A percentile compares a stretch with the other conserved stretches of the same genome.
Evolutionary conservation across 2,113 vertebrate species (phyloP).

Genomic region (Elanus axillaris): DNA sequence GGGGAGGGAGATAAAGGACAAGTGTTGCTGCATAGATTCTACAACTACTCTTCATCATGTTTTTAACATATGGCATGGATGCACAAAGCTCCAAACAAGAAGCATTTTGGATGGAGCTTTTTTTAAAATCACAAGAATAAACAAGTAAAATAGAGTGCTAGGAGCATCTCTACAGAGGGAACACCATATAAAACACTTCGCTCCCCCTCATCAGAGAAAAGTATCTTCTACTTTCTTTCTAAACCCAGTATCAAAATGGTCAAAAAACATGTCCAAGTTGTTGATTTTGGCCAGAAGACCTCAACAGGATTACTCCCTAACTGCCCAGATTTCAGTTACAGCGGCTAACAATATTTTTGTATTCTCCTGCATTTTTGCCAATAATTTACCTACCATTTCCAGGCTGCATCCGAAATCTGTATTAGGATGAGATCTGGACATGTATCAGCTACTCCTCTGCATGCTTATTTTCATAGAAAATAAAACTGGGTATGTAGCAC

Average conservation of each 20-base stretch:
- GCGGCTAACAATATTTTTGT: not conserved
- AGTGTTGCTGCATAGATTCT: not conserved
- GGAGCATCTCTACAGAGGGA: not conserved
- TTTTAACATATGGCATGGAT: constrained; percentile 38
- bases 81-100: not conserved
- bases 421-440: not conserved
- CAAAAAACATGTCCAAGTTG: not conserved
- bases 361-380: not conserved
- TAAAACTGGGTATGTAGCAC: not conserved
- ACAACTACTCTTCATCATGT: constrained; percentile 4
- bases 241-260: not conserved
- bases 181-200: not conserved
- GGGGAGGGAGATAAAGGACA: not conserved
- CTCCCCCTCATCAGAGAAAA: not conserved
- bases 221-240: not conserved
- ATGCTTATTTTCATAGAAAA: not conserved
- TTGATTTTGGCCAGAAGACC: not conserved
- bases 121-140: constrained; percentile 19
- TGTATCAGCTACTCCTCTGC: not conserved
- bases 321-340: not conserved
- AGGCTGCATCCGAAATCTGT: not conserved
- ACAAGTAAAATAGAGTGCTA: constrained; percentile 8
- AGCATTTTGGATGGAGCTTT: not conserved
- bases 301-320: not conserved
- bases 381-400: not conserved